Evolutionary conservation across 2,888 invertebrate species (phyloP).

Genomic region (Augochlorella aurata): DNA sequence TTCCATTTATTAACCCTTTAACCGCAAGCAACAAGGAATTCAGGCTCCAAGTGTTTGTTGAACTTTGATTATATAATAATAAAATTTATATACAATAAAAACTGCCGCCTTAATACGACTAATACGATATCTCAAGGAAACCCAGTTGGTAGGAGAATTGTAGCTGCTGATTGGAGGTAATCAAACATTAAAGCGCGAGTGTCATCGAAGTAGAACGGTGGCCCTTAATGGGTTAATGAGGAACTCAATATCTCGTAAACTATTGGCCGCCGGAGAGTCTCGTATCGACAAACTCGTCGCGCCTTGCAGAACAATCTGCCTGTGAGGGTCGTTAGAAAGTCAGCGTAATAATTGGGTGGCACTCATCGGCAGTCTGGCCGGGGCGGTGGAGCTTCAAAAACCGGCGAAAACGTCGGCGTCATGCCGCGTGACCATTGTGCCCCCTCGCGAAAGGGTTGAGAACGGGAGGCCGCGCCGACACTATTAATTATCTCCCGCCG

Average conservation of each 20-base stretch:
- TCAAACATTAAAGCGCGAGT: constrained; percentile 6
- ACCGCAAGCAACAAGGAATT: no score
- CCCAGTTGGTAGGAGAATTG: not conserved
- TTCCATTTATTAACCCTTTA: no score
- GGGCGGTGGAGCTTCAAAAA: not conserved
- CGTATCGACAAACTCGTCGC: not conserved
- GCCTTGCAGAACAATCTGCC: not conserved
- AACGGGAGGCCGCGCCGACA: not conserved
- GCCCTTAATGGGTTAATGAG: constrained; percentile 10
- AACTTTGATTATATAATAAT: no score
- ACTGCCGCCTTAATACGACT: not conserved
- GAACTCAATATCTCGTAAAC: not conserved
- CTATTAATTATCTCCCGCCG: constrained; percentile 5
- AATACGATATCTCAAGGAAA: no score
- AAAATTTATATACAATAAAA: no score
- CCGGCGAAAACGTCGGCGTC: not conserved
- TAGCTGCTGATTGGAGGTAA: not conserved
- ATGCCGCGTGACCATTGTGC: not conserved
- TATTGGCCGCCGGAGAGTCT: constrained; percentile 2
- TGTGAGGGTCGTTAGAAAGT: not conserved
- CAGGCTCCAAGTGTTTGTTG: no score
- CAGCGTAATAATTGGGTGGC: constrained; percentile 5
- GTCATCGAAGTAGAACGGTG: constrained; percentile 3
- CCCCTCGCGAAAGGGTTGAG: not conserved
- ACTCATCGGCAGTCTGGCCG: not conserved